Conservation (phyloP, 2,113 vertebrate genomes). For the Emydocephalus ijimae region DNA sequence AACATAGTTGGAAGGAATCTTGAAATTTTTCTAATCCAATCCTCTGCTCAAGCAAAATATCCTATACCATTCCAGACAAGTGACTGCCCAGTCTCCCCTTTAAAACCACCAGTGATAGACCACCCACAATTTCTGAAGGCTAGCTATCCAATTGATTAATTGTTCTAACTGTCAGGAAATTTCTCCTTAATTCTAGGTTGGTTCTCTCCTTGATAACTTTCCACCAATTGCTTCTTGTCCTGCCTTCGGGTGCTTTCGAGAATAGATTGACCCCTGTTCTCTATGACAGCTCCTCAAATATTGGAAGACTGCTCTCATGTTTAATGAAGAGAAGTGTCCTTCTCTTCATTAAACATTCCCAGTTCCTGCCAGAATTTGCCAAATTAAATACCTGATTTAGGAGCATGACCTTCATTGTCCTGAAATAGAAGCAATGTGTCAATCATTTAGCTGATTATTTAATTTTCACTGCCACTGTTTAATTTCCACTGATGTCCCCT, state of each 20-base stretch:
- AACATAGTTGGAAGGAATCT: too few species aligned
- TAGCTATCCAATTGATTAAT: too few species aligned
- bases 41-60: too few species aligned
- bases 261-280: neutral
- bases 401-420: neutral
- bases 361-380: neutral
- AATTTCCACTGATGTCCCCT: neutral
- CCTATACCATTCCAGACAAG: too few species aligned
- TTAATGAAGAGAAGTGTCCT: neutral
- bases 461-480: neutral
- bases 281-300: neutral
- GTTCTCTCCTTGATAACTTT: neutral
- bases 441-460: neutral
- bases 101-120: too few species aligned
- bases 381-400: neutral
- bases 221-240: neutral
- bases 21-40: too few species aligned
- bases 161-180: neutral
- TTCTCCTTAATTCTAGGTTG: neutral
- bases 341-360: neutral
- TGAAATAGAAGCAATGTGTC: neutral
- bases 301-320: neutral
- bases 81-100: too few species aligned
- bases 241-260: neutral
- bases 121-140: too few species aligned